Conservation (phyloP, 2,797 vertebrate species). For the Melanotaenia pygmaea region DNA sequence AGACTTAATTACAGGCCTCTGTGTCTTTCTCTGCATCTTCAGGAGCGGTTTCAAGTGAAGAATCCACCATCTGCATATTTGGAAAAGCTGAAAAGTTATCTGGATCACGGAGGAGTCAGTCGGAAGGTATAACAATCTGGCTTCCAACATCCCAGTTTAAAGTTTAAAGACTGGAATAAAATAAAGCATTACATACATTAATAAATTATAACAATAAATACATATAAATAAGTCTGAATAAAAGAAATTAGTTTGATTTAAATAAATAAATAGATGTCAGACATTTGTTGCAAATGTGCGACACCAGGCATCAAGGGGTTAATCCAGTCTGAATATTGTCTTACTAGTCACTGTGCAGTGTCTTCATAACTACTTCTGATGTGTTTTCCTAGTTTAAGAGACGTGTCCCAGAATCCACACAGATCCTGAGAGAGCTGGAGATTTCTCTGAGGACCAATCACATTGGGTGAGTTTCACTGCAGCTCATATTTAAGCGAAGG, state of each 20-base stretch:
- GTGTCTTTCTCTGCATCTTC: slow-evolving; percentile 29
- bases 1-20: slow-evolving; percentile 36
- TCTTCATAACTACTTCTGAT: not conserved
- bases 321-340: not conserved
- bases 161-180: too few relatives aligned
- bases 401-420: slow-evolving; percentile 90
- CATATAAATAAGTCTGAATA: too few relatives aligned
- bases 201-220: too few relatives aligned
- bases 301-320: too few relatives aligned
- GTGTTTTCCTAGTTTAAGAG: slow-evolving; percentile 87
- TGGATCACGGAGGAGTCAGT: slow-evolving; percentile 89
- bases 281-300: too few relatives aligned
- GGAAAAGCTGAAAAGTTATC: slow-evolving; percentile 90
- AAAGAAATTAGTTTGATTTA: too few relatives aligned
- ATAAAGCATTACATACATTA: too few relatives aligned
- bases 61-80: slow-evolving; percentile 92
- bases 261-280: too few relatives aligned
- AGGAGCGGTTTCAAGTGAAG: slow-evolving; percentile 96
- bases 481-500: not conserved
- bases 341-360: too few relatives aligned
- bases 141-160: too few relatives aligned
- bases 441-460: slow-evolving; percentile 96
- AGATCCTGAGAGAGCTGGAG: slow-evolving; percentile 92
- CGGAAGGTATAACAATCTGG: slow-evolving; percentile 84
- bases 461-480: slow-evolving; percentile 86